Evolutionary conservation across 2,113 vertebrate species (phyloP).

Genomic region (Lophura nycthemera): DNA sequence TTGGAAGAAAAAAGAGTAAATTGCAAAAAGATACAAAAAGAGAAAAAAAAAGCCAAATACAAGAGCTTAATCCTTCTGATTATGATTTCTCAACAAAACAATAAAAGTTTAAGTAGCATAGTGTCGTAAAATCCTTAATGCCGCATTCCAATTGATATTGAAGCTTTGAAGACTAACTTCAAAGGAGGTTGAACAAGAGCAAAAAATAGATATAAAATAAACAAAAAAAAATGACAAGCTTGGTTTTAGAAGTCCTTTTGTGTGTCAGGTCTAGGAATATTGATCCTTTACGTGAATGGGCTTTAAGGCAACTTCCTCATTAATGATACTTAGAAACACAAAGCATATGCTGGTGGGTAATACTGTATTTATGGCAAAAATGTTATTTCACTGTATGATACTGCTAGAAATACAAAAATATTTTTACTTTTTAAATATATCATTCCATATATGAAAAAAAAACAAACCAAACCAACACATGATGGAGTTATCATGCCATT

Average conservation of each 20-base stretch:
- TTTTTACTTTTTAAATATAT: not conserved
- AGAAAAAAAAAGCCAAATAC: conserved; percentile 57
- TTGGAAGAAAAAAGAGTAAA: conserved; percentile 57
- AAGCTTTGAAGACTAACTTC: conserved; percentile 74
- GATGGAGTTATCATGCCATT: not conserved
- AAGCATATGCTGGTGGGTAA: conserved; percentile 46
- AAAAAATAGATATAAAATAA: conserved; percentile 76
- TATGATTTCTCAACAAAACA: conserved; percentile 86
- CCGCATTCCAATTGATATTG: conserved; percentile 73
- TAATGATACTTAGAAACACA: conserved; percentile 54
- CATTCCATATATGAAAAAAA: not conserved
- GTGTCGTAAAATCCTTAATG: conserved; percentile 78
- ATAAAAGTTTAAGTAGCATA: conserved; percentile 85
- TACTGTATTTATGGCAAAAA: not conserved
- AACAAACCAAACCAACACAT: not conserved
- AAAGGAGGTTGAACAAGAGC: conserved; percentile 61
- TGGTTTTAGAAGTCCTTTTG: conserved; percentile 58
- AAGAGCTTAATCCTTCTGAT: conserved; percentile 81
- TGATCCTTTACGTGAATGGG: conserved; percentile 36
- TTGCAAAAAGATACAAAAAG: conserved; percentile 14
- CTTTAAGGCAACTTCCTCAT: conserved; percentile 52
- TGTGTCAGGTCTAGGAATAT: conserved; percentile 46
- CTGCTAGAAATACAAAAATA: not conserved
- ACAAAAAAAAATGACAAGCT: conserved; percentile 41
- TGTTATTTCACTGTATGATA: not conserved